A percentile compares a stretch with the other conserved stretches of the same genome.
Evolutionary conservation across 2,888 invertebrate species (phyloP).

Genomic region (Beris morrisii): DNA sequence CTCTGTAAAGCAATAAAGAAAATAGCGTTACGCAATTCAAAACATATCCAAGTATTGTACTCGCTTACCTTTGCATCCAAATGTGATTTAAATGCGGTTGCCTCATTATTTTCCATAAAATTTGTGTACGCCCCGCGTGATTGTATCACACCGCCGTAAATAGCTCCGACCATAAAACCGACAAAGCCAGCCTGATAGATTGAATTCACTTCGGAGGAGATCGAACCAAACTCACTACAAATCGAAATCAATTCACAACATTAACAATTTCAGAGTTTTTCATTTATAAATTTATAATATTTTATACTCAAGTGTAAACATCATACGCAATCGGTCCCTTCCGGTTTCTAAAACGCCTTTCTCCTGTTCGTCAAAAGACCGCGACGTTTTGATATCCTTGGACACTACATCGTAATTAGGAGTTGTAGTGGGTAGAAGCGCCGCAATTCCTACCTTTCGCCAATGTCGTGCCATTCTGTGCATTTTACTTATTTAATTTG

Average conservation of each 20-base stretch:
- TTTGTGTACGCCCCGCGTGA: slow-evolving; percentile 64
- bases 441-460: slow-evolving; percentile 40
- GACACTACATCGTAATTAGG: slow-evolving; percentile 22
- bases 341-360: slow-evolving; percentile 48
- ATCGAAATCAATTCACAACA: too few species aligned
- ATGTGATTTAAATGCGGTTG: slow-evolving; percentile 67
- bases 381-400: slow-evolving; percentile 27
- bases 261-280: too few species aligned
- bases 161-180: slow-evolving; percentile 65
- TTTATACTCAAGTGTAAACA: slow-evolving; percentile 51
- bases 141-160: slow-evolving; percentile 66
- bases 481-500: slow-evolving; percentile 1
- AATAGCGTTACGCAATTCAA: background rate
- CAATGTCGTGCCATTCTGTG: slow-evolving; percentile 5
- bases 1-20: slow-evolving; percentile 58
- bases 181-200: slow-evolving; percentile 63
- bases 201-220: slow-evolving; percentile 65
- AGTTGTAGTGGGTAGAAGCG: slow-evolving; percentile 44
- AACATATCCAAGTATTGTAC: background rate
- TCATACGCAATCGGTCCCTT: slow-evolving; percentile 49
- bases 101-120: slow-evolving; percentile 75
- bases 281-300: slow-evolving; percentile 34
- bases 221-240: slow-evolving; percentile 66
- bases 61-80: slow-evolving; percentile 67
- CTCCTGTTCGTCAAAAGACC: slow-evolving; percentile 11